These are phyloP conservation scores for Muschampia plurimacula DNA, from an alignment of 2,888 invertebrate species.

Conservation along the genomic window DNA sequence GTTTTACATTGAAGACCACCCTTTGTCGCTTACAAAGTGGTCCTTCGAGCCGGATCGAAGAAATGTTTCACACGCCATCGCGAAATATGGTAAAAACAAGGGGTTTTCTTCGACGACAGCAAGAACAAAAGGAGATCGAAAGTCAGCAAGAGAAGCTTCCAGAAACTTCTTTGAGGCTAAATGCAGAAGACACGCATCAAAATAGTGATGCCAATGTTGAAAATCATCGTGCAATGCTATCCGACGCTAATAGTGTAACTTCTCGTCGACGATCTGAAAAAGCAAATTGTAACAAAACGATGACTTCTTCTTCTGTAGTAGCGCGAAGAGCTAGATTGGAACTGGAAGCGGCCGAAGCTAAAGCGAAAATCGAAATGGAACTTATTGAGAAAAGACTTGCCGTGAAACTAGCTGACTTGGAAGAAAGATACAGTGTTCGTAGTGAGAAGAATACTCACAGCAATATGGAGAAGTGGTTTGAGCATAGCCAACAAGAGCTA, in stretches of 20 bases:
- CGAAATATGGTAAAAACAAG: background rate
- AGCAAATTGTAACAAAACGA: background rate
- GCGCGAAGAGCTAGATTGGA: background rate
- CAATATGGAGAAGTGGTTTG: background rate
- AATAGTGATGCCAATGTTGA: background rate
- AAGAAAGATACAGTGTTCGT: background rate
- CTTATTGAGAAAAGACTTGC: background rate
- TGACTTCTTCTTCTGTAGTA: background rate
- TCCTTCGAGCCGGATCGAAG: background rate
- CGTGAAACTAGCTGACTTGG: background rate
- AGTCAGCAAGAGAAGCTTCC: background rate
- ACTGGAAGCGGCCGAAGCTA: conserved; percentile 1
- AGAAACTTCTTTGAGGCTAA: background rate
- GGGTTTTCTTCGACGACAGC: background rate
- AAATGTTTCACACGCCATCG: background rate
- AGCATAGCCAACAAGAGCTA: background rate
- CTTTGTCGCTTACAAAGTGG: too few species aligned
- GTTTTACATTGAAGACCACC: too few species aligned
- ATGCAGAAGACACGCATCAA: background rate
- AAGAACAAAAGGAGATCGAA: conserved; percentile 3
- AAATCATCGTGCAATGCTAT: background rate
- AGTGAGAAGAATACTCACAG: background rate
- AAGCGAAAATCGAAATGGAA: background rate
- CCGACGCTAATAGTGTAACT: background rate
- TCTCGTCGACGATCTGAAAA: background rate